Conservation (phyloP, 2,113 vertebrate genomes). For the Oophaga pumilio region DNA sequence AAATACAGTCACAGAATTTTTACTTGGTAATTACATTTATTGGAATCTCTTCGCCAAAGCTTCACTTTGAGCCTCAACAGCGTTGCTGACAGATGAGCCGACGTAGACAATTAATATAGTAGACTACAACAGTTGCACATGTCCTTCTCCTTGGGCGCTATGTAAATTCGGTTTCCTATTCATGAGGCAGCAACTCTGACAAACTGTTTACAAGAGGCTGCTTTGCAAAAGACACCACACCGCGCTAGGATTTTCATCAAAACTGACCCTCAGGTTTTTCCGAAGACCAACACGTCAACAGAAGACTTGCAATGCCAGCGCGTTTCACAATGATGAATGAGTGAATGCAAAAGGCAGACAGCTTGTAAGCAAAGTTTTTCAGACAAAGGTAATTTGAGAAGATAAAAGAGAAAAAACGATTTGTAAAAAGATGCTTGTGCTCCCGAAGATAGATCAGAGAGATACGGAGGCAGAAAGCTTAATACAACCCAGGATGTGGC, state of each 20-base stretch:
- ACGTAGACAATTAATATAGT: constrained; percentile 17
- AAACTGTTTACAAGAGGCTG: constrained; percentile 37
- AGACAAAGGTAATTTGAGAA: constrained; percentile 61
- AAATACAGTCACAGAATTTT: not conserved
- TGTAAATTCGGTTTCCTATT: constrained; percentile 26
- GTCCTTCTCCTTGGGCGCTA: constrained; percentile 9
- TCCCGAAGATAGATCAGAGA: constrained; percentile 53
- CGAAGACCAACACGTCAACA: constrained; percentile 57
- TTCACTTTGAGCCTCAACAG: not conserved
- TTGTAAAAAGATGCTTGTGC: constrained; percentile 55
- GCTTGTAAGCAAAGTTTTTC: constrained; percentile 57
- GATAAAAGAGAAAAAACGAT: constrained; percentile 59
- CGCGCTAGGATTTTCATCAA: constrained; percentile 36
- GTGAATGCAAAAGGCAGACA: constrained; percentile 61
- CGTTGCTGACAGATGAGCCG: constrained; percentile 18
- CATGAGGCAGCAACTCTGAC: not conserved
- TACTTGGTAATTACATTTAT: not conserved
- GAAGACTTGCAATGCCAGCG: constrained; percentile 45
- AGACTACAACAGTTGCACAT: constrained; percentile 2
- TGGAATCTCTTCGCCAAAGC: constrained; percentile 2
- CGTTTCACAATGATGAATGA: constrained; percentile 62
- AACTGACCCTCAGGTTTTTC: constrained; percentile 61
- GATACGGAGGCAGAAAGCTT: constrained; percentile 42
- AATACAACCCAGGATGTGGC: constrained; percentile 30
- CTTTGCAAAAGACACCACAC: constrained; percentile 42